Evolutionary conservation across 2,888 invertebrate genomes (phyloP), one percentile per base, ranked within the genome.

Genomic region (Cyaniris semiargus): DNA sequence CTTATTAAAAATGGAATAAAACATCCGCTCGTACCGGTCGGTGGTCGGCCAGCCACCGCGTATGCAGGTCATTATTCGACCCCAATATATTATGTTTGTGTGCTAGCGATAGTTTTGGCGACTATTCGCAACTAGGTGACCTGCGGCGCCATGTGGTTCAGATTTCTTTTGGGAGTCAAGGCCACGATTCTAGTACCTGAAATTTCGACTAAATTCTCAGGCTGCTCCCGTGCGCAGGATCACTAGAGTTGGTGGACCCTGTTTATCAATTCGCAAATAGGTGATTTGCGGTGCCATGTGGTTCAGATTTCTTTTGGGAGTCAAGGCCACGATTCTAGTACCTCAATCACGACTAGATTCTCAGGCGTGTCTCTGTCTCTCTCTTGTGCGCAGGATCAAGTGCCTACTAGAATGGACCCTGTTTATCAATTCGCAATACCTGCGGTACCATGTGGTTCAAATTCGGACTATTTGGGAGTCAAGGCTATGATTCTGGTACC

Each of bases 11-110:
- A 66, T 66, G 66, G 66, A 66, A 66, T 15, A 66, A 66, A 66
- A 66, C 66, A 66, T 66, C 66, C 66, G 66, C 21, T 31, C 27
- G 6, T 66, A 66, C 66, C 66, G 66, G 66, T 66, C 66, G 15
- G 13, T 66, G 60, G 60, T 66, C 23, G 85, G 79, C 79, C 79
- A 80, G 81, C 84, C 83, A 88, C 83, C 85, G 88, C 90, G 89
- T 90, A 87, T 85, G 82, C 83, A 83, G 85, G 83, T 85, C 86
- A 87, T 86, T 87, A 85, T 79, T 81, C 80, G 82, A 82, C 81
- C 82, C 80, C 80, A 79, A 81, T 79, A 81, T 78, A 80, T 80
- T 80, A 78, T 78, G 78, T 79, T 79, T 80, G 71, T 80, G 66
- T 80, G 76, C 66, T 76, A 76, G 44, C 18, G 3, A 27, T 13